Percentiles rank a stretch among this genome's conserved stretches.
Evolutionary conservation across 2,888 invertebrate species (phyloP).

Genomic region (Cheilosia vernalis): DNA sequence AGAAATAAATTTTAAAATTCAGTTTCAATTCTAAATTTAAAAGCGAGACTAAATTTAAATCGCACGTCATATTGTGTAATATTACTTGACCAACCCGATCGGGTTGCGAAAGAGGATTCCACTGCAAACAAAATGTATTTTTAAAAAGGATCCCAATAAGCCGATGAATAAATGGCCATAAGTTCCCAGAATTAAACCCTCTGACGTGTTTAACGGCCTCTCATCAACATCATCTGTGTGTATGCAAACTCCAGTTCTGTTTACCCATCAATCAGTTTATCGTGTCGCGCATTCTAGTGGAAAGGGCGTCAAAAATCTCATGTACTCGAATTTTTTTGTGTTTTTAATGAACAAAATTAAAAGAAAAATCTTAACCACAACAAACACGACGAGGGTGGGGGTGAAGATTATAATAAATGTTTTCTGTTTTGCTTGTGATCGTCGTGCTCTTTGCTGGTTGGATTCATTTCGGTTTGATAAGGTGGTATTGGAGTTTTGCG

Average conservation of each 20-base stretch:
- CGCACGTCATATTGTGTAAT: too few species aligned
- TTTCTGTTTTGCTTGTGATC: conserved; percentile 5
- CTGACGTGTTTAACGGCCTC: neutral
- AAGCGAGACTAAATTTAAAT: too few species aligned
- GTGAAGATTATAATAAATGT: conserved; percentile 6
- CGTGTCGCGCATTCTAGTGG: neutral
- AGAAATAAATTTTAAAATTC: too few species aligned
- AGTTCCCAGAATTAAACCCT: neutral
- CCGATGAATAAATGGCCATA: neutral
- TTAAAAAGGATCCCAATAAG: neutral
- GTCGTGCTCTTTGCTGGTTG: conserved; percentile 6
- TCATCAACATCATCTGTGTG: neutral
- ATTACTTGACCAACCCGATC: too few species aligned
- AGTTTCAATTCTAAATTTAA: too few species aligned
- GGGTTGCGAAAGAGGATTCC: too few species aligned
- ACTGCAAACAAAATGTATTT: neutral
- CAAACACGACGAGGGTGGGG: neutral
- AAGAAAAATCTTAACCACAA: neutral
- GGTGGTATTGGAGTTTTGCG: conserved; percentile 31
- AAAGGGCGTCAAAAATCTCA: neutral
- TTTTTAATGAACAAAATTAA: conserved; percentile 6
- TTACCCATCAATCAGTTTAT: neutral
- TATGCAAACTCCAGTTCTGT: neutral
- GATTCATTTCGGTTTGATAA: neutral
- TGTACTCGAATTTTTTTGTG: neutral